A percentile compares a stretch with the other conserved stretches of the same genome.
These are phyloP conservation scores for Eremobia ochroleuca DNA, from an alignment of 2,888 invertebrate species.

Conservation along the genomic window DNA sequence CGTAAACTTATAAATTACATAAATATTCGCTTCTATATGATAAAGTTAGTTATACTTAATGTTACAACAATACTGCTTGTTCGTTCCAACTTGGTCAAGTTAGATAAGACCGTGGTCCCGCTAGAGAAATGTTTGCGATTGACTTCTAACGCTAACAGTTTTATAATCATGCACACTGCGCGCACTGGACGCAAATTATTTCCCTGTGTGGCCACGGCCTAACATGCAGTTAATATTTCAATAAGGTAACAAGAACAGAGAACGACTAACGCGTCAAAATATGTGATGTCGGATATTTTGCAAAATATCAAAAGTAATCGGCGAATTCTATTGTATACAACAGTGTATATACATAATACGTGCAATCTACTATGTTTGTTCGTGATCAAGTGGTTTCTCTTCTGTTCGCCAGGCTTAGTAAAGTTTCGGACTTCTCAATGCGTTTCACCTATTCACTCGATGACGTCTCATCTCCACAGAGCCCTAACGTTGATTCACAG, in stretches of 20 bases:
- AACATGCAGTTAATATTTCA: slow-evolving; percentile 59
- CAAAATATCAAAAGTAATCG: slow-evolving; percentile 46
- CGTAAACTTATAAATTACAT: slow-evolving; percentile 83
- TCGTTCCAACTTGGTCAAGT: slow-evolving; percentile 47
- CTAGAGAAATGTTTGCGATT: not conserved
- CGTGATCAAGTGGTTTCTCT: slow-evolving; percentile 20
- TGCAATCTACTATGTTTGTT: slow-evolving; percentile 36
- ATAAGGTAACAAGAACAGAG: slow-evolving; percentile 63
- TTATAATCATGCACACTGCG: not conserved
- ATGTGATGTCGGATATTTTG: slow-evolving; percentile 48
- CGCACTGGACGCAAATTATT: not conserved
- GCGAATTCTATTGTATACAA: slow-evolving; percentile 27
- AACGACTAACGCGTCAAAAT: slow-evolving; percentile 28
- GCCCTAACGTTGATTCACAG: slow-evolving; percentile 13
- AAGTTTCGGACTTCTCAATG: not conserved
- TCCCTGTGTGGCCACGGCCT: slow-evolving; percentile 14
- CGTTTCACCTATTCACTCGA: not conserved
- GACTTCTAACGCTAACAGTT: not conserved
- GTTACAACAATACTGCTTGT: slow-evolving; percentile 75
- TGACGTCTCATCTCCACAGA: not conserved
- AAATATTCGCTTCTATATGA: slow-evolving; percentile 72
- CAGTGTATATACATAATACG: slow-evolving; percentile 23
- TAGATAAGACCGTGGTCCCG: slow-evolving; percentile 13
- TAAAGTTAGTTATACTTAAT: slow-evolving; percentile 72
- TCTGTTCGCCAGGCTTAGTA: not conserved